Evolutionary conservation across 2,888 invertebrate genomes (phyloP).

Genomic region (Trisateles emortualis): DNA sequence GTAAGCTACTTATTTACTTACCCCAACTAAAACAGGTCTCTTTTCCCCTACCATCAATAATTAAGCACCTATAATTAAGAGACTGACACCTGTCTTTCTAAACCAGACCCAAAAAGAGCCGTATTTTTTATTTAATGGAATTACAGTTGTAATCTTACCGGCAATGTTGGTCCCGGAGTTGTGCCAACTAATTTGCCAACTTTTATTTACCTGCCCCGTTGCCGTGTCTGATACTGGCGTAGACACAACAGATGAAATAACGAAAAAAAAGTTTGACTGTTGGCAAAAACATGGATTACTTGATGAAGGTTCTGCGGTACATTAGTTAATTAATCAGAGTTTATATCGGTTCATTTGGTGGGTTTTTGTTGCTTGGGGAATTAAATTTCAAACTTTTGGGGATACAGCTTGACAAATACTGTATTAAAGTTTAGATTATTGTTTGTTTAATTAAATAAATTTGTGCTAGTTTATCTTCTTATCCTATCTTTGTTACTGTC

Average conservation of each 20-base stretch:
- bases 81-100: constrained; percentile 35
- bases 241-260: constrained; percentile 40
- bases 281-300: constrained; percentile 43
- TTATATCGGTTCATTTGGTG: constrained; percentile 39
- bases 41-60: constrained; percentile 10
- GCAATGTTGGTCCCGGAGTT: constrained; percentile 34
- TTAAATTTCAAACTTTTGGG: constrained; percentile 14
- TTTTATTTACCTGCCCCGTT: constrained; percentile 43
- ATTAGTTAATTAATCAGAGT: constrained; percentile 45
- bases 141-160: constrained; percentile 45
- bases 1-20: background rate
- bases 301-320: constrained; percentile 41
- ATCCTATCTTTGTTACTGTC: no score
- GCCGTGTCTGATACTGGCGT: constrained; percentile 30
- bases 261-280: constrained; percentile 43
- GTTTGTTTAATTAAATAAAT: no score
- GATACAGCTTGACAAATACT: background rate
- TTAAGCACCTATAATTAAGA: constrained; percentile 27
- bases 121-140: constrained; percentile 42
- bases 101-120: constrained; percentile 18
- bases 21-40: background rate
- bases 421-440: background rate
- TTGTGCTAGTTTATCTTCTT: no score
- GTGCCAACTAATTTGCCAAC: constrained; percentile 44
- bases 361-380: constrained; percentile 11